Evolutionary conservation across 2,888 invertebrate species (phyloP).

Genomic region (Tetranychus truncatus): DNA sequence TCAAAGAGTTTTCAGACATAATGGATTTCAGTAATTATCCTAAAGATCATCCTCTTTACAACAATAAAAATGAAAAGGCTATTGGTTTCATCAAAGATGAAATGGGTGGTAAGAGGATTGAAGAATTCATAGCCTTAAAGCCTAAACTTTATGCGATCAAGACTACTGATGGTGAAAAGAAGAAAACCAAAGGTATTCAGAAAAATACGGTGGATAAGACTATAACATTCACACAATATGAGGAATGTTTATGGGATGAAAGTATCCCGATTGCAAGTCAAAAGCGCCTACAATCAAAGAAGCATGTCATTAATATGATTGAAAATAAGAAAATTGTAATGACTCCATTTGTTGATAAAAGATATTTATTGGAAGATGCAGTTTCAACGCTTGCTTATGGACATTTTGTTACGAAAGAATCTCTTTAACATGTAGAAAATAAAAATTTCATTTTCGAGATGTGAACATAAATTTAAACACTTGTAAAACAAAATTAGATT

Average conservation of each 20-base stretch:
- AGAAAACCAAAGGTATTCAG: not conserved
- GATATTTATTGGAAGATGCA: not conserved
- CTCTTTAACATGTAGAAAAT: not conserved
- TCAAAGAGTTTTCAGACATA: not conserved
- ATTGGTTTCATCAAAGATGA: not conserved
- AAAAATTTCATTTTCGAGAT: not conserved
- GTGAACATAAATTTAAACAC: not conserved
- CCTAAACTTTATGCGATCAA: not conserved
- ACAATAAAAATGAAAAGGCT: not conserved
- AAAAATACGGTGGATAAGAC: not conserved
- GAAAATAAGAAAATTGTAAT: not conserved
- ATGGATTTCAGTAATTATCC: constrained; percentile 5
- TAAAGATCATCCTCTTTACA: not conserved
- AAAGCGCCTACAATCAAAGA: not conserved
- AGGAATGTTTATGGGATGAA: not conserved
- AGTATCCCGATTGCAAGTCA: not conserved
- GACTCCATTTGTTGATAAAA: not conserved
- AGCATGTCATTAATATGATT: not conserved
- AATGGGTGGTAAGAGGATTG: not conserved
- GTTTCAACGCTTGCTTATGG: not conserved
- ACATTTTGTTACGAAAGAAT: not conserved
- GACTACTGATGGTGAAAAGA: not conserved
- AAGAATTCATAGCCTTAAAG: not conserved
- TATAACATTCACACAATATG: not conserved
- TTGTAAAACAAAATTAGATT: not conserved